Evolutionary conservation across 2,797 vertebrate species (phyloP), one percentile per base, ranked within the genome.

Genomic region (Channallabes apus): DNA sequence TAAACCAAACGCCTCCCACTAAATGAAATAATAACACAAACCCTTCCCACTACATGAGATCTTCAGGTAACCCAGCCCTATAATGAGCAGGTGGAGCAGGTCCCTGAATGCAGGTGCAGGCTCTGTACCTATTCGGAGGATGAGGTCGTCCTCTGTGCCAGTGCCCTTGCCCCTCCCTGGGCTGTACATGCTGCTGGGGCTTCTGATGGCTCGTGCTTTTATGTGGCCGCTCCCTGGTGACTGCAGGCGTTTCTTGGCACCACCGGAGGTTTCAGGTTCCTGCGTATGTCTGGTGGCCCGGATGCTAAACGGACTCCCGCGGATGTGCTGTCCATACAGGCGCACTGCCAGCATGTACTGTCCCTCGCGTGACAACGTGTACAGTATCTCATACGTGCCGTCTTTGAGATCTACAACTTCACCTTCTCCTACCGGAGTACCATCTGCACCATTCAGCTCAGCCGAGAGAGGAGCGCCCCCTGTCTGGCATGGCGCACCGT

Each of bases 361-460:
- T 9, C 97, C 98, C 89, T 99, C 98, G 83, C 95, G 97, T 80
- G 96, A 95, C 76, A 96, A 96, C 0, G 96, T 96, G 91, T 97
- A 99, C 81, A 97, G 88, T 90, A 96, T 97, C 89, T 99, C 98
- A 0, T 99, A 99, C 18, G 98, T 99, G 90, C 98, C 98, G 0
- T 99, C 99, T 92, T 98, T 99, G 92, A 98, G 98, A 94, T 99
- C 98, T 80, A 97, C 92, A 84, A 99, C 96, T 90, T 98, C 96
- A 6, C 97, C 97, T 0, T 97, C 95, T 1, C 89, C 91, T 0
- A 94, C 94, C 85, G 96, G 91, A 0, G 94, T 95, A 20, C 97
- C 97, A 3, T 97, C 97, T 9, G 77, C 41, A 0, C 95, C 96
- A 90, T 94, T 95, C 88, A 99, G 93, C 65, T 98, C 97, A 0